Evolutionary conservation across 1,140 invertebrate genomes (phyloP), one percentile per base, ranked within the genome.

Genomic region (Heliconius nattereri): DNA sequence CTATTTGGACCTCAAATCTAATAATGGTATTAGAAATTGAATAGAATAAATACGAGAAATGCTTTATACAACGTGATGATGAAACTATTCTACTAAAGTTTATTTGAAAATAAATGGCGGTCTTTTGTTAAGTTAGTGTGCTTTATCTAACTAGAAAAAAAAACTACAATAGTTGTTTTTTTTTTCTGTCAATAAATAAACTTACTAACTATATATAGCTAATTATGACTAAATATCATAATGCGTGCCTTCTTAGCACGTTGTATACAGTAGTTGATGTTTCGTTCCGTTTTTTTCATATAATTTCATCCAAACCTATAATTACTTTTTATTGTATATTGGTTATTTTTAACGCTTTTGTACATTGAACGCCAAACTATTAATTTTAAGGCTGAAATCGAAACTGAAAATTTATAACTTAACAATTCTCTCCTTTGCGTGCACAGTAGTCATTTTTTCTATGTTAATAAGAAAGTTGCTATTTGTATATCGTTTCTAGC

Each of bases 271-370:
- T 66, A 60, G 54, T 60, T 7, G 60, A 29, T 13, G 60, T 23
- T 26, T 66, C 60, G 40, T 45, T 5, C 13, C 13, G 0, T 45
- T 45, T 45, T 66, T 29, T 16, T 66, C 54, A 60, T 60, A 23
- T 2, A 60, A 29, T 1, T 66, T 29, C 26, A 26, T 66, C 13
- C 1, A 60, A 23, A 19, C 20, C 11, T 26, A 23, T 6, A 29
- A 66, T 11, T 26, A 29, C 23, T 29, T 66, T 66, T 66, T 26
- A 11, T 66, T 66, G 60, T 66, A 66, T 26, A 66, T 29, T 66
- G 26, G 26, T 66, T 66, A 29, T 29, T 66, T 66, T 66, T 66
- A 60, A 60, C n/a, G 54, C 54, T 66, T 57, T 66, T 66, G 60
- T 66, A 66, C 60, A 66, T 66, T 66, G 26, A 60, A 60, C 54